These are phyloP conservation scores for Helogale parvula DNA, from an alignment of 2,113 vertebrate species.

Conservation along the genomic window DNA sequence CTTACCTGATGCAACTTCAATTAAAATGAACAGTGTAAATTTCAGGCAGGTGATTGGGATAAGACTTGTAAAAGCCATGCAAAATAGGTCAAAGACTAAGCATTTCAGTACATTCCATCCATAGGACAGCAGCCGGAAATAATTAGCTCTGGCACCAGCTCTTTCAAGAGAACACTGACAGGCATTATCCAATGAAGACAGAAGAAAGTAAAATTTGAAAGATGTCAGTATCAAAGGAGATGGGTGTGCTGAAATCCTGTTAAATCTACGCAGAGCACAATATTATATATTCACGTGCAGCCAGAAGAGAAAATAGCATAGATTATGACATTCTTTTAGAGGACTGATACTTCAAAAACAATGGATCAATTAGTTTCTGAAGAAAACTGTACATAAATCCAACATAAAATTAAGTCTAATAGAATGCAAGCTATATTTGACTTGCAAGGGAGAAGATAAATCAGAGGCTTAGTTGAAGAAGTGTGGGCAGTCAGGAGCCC, in stretches of 20 bases:
- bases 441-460: neutral
- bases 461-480: neutral
- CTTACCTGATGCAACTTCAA: neutral
- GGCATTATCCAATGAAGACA: neutral
- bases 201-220: slow-evolving; percentile 8
- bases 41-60: neutral
- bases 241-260: neutral
- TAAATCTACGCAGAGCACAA: neutral
- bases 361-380: neutral
- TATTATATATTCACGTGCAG: neutral
- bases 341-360: slow-evolving; percentile 31
- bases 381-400: neutral
- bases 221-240: neutral
- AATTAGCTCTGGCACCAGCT: neutral
- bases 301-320: neutral
- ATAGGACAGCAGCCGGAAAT: slow-evolving; percentile 13
- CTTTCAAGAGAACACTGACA: slow-evolving; percentile 20
- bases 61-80: neutral
- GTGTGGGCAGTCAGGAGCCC: neutral
- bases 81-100: neutral
- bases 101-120: slow-evolving; percentile 21
- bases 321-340: neutral
- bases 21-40: neutral
- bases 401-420: neutral
- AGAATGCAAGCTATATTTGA: neutral